Conservation (phyloP, 2,797 vertebrate genomes). For the Cuculus canorus region DNA sequence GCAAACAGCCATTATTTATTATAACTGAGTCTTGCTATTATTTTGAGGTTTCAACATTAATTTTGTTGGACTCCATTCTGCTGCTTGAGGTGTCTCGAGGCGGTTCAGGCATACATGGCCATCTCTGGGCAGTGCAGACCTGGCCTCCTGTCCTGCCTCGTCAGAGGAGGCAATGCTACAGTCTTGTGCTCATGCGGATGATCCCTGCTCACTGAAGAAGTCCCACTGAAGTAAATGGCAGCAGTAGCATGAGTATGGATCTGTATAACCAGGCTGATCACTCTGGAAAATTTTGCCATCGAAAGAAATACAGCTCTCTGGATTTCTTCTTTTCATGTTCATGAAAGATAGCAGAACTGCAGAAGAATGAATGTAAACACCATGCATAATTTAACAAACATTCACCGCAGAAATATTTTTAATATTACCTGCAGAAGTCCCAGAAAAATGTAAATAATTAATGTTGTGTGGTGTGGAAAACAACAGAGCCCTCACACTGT, state of each 20-base stretch:
- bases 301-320: neutral
- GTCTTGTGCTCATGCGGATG: fast-evolving
- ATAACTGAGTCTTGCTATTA: neutral
- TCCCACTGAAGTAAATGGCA: neutral
- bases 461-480: neutral
- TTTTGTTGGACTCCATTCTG: neutral
- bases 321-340: slow-evolving; percentile 23
- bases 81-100: neutral
- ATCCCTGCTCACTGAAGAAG: neutral
- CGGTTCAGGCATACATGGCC: fast-evolving
- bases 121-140: neutral
- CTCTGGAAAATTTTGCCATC: slow-evolving; percentile 11
- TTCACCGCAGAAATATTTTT: neutral
- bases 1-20: neutral
- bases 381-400: slow-evolving; percentile 60
- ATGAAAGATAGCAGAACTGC: neutral
- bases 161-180: neutral
- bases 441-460: slow-evolving; percentile 27
- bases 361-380: slow-evolving; percentile 40
- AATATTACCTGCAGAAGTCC: slow-evolving; percentile 41
- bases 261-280: neutral
- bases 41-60: neutral
- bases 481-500: neutral
- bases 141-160: neutral
- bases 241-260: neutral